Percentiles rank a stretch among this genome's conserved stretches.
Conservation (phyloP, 2,797 vertebrate species). For the Cercopithecus petaurista region DNA sequence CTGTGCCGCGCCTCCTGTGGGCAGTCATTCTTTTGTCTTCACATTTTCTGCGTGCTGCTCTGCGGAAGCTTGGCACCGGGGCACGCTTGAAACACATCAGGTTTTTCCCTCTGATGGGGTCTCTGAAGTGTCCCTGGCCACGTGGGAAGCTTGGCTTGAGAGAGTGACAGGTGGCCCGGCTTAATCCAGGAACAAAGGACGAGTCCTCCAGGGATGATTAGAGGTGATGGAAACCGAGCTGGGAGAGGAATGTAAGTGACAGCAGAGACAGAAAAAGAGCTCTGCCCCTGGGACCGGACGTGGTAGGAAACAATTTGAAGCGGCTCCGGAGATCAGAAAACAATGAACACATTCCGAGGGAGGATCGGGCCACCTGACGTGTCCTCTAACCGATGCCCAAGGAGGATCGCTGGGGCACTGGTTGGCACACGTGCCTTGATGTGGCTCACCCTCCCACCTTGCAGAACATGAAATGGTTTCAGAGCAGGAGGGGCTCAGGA, state of each 20-base stretch:
- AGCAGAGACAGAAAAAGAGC: slow-evolving; percentile 59
- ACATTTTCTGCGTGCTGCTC: neutral
- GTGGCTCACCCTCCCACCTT: neutral
- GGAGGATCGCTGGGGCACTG: neutral
- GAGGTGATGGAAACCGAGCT: slow-evolving; percentile 64
- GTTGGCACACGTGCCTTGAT: neutral
- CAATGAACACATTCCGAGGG: neutral
- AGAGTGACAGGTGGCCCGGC: slow-evolving; percentile 66
- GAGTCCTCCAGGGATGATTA: slow-evolving; percentile 56
- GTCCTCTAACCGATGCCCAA: neutral
- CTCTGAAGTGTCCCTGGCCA: slow-evolving; percentile 3
- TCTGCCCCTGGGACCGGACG: neutral
- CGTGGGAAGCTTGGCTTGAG: slow-evolving; percentile 51
- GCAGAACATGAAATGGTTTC: neutral
- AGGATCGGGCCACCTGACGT: neutral
- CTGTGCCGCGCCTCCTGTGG: neutral
- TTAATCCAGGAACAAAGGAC: slow-evolving; percentile 76
- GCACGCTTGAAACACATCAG: neutral
- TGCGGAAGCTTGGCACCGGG: neutral
- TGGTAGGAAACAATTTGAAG: slow-evolving; percentile 61
- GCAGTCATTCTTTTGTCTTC: neutral
- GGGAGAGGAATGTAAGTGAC: slow-evolving; percentile 59
- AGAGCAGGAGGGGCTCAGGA: neutral
- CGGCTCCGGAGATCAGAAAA: neutral
- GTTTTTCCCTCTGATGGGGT: neutral